A percentile compares a stretch with the other conserved stretches of the same genome.
Evolutionary conservation across 2,797 vertebrate genomes (phyloP).

Genomic region (Acanthurus lineatus): DNA sequence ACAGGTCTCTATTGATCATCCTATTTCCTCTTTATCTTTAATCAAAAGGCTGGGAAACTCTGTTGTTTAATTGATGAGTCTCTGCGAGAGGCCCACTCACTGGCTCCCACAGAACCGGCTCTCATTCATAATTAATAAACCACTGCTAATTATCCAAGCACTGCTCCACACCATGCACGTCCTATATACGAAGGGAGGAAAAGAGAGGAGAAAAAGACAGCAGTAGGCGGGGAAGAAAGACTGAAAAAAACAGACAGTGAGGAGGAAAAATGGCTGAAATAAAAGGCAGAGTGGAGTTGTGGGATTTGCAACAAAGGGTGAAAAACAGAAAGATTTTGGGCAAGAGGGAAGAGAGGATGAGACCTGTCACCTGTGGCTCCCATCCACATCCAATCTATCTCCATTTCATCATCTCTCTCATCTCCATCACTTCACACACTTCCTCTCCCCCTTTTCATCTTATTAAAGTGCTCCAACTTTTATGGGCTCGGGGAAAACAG

Average conservation of each 20-base stretch:
- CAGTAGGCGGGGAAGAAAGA: conserved; percentile 11
- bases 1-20: conserved; percentile 85
- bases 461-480: conserved; percentile 75
- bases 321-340: conserved; percentile 28
- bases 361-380: conserved; percentile 76
- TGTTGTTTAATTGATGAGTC: conserved; percentile 90
- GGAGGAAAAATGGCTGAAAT: conserved; percentile 44
- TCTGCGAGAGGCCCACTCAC: conserved; percentile 80
- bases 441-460: conserved; percentile 67
- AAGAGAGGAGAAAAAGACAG: conserved; percentile 29
- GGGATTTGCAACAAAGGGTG: conserved; percentile 39
- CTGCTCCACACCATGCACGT: conserved; percentile 53
- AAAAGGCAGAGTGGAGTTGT: conserved; percentile 39
- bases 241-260: conserved; percentile 18
- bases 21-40: conserved; percentile 88
- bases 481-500: conserved; percentile 63
- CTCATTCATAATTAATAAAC: conserved; percentile 87
- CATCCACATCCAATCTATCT: conserved; percentile 64
- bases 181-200: conserved; percentile 64
- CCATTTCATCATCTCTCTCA: conserved; percentile 76
- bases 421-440: conserved; percentile 71
- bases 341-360: conserved; percentile 53
- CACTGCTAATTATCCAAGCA: conserved; percentile 82
- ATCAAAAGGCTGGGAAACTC: conserved; percentile 87
- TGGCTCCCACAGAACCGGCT: conserved; percentile 81